Conservation (phyloP, 2,113 vertebrate species). For the Oenanthe oenanthe region DNA sequence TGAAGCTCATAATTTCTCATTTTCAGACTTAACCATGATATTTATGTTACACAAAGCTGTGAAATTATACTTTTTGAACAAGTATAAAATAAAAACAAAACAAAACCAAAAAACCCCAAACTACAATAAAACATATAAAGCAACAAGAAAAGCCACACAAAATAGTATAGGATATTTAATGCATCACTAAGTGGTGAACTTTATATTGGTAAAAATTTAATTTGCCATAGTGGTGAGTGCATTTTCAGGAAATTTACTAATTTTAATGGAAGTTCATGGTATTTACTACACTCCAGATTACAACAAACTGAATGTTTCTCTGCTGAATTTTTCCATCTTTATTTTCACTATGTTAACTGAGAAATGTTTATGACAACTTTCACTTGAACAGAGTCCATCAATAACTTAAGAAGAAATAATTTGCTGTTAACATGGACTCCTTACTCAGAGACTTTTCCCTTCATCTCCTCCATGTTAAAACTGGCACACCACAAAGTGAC, state of each 20-base stretch:
- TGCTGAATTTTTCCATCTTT: not conserved
- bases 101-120: not conserved
- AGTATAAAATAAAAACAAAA: not conserved
- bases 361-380: not conserved
- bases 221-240: fast-evolving
- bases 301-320: not conserved
- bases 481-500: not conserved
- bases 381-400: not conserved
- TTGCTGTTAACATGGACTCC: not conserved
- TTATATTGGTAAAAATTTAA: not conserved
- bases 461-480: not conserved
- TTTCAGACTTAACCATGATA: not conserved
- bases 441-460: not conserved
- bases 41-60: not conserved
- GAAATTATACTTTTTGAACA: not conserved
- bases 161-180: not conserved
- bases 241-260: not conserved
- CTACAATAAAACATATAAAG: not conserved
- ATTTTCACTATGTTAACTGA: not conserved
- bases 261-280: not conserved
- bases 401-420: not conserved
- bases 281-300: not conserved
- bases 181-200: fast-evolving
- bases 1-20: not conserved
- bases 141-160: not conserved